Percentiles rank a stretch among this genome's conserved stretches.
Conservation (phyloP, 2,113 vertebrate species). For the Notechis scutatus region DNA sequence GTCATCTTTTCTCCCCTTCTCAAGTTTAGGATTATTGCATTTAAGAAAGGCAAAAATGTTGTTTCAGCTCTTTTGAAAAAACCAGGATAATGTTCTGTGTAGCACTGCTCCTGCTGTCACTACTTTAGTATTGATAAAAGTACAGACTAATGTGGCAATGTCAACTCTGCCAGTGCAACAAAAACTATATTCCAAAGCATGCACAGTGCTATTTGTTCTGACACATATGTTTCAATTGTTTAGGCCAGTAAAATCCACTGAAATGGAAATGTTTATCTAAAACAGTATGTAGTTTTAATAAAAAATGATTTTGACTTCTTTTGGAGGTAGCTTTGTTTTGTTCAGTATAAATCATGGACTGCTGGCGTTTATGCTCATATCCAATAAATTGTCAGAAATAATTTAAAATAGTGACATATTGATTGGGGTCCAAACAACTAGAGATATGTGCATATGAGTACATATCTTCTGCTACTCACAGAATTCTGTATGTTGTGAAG, state of each 20-base stretch:
- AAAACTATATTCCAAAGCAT: slow-evolving; percentile 1
- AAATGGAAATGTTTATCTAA: slow-evolving; percentile 52
- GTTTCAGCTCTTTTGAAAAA: slow-evolving; percentile 32
- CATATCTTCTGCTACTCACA: background rate
- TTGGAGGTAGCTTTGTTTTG: slow-evolving; percentile 5
- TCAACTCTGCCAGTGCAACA: background rate
- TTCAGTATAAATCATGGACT: background rate
- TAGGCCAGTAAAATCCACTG: slow-evolving; percentile 37
- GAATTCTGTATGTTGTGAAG: background rate
- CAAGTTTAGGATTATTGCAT: slow-evolving; percentile 22
- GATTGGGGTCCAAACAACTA: background rate
- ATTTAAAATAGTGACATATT: background rate
- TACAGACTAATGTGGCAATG: background rate
- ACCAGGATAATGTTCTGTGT: slow-evolving; percentile 18
- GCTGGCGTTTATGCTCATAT: background rate
- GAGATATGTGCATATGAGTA: too few species aligned
- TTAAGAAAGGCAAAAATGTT: slow-evolving; percentile 32
- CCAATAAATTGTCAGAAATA: background rate
- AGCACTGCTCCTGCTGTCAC: slow-evolving; percentile 15
- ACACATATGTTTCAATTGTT: background rate
- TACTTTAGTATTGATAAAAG: slow-evolving; percentile 4
- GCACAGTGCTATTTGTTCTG: background rate
- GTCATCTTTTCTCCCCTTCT: background rate
- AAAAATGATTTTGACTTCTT: slow-evolving; percentile 56
- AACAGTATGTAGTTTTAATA: slow-evolving; percentile 65